Conservation (phyloP, 2,888 invertebrate species). For the Diabrotica balteata region DNA sequence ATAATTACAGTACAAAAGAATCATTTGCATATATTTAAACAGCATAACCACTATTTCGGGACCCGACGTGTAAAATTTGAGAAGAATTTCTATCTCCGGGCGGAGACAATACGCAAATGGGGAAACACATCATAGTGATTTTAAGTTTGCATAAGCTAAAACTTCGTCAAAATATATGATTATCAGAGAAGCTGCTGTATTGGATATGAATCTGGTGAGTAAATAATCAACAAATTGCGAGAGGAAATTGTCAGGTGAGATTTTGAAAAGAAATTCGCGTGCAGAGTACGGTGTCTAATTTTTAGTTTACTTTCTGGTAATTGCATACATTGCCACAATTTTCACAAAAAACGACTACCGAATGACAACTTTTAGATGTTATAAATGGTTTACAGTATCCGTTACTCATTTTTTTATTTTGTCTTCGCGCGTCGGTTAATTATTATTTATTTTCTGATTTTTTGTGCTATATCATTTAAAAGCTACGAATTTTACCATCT, state of each 20-base stretch:
- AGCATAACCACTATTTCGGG: background rate
- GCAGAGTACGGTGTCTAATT: background rate
- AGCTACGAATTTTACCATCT: too few species aligned
- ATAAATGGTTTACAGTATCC: too few species aligned
- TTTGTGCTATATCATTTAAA: too few species aligned
- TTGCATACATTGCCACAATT: too few species aligned
- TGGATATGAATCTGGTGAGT: slow-evolving; percentile 13
- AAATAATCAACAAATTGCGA: slow-evolving; percentile 28
- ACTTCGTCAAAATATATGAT: slow-evolving; percentile 26
- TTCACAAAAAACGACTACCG: too few species aligned
- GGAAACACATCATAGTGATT: slow-evolving; percentile 23
- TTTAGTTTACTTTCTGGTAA: too few species aligned
- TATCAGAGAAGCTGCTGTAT: background rate
- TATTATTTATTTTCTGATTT: too few species aligned
- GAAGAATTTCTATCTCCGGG: slow-evolving; percentile 2
- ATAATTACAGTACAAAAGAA: slow-evolving; percentile 1
- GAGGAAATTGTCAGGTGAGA: slow-evolving; percentile 30
- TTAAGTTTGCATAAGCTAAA: slow-evolving; percentile 11
- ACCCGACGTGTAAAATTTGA: slow-evolving; percentile 2
- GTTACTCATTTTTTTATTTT: too few species aligned
- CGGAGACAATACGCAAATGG: slow-evolving; percentile 18
- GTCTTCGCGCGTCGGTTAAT: too few species aligned
- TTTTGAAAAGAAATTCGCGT: slow-evolving; percentile 36
- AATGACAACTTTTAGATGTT: too few species aligned
- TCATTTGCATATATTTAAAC: slow-evolving; percentile 2